These are phyloP conservation scores for Botrylloides violaceus DNA, from an alignment of 23 tunicate genomes.

Conservation along the genomic window DNA sequence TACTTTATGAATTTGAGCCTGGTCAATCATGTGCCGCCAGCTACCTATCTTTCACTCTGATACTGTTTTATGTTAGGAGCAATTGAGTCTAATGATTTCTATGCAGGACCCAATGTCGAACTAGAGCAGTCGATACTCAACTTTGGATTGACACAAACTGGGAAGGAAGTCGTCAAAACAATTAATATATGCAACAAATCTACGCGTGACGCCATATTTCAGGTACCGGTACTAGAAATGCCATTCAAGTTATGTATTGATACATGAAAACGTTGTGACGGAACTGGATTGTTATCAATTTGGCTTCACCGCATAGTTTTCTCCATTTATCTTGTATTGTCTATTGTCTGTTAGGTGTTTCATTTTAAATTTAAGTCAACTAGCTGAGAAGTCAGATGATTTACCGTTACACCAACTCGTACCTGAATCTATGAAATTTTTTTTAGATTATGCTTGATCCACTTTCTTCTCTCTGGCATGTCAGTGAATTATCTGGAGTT, in stretches of 20 bases:
- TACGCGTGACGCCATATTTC: constrained; percentile 39
- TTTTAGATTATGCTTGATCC: constrained; percentile 29
- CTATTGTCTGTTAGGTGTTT: too few species aligned
- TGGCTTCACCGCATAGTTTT: too few species aligned
- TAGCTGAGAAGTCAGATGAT: too few species aligned
- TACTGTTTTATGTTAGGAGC: neutral
- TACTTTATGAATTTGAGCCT: too few species aligned
- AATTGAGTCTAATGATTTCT: neutral
- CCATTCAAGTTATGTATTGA: too few species aligned
- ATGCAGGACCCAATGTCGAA: constrained; percentile 39
- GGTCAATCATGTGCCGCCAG: too few species aligned
- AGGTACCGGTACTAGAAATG: constrained; percentile 37
- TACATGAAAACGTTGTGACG: too few species aligned
- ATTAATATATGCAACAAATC: constrained; percentile 35
- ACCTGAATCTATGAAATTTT: neutral
- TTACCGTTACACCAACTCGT: neutral
- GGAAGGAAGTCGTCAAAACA: constrained; percentile 21
- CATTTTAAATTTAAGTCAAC: too few species aligned
- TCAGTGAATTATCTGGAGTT: constrained; percentile 20
- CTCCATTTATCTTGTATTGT: too few species aligned
- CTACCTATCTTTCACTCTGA: neutral
- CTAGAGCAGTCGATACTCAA: constrained; percentile 32
- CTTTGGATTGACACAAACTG: constrained; percentile 34
- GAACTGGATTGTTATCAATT: too few species aligned
- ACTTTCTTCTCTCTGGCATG: constrained; percentile 19